These are phyloP conservation scores for Cebidichthys violaceus DNA, from an alignment of 2,113 vertebrate genomes.

Conservation along the genomic window DNA sequence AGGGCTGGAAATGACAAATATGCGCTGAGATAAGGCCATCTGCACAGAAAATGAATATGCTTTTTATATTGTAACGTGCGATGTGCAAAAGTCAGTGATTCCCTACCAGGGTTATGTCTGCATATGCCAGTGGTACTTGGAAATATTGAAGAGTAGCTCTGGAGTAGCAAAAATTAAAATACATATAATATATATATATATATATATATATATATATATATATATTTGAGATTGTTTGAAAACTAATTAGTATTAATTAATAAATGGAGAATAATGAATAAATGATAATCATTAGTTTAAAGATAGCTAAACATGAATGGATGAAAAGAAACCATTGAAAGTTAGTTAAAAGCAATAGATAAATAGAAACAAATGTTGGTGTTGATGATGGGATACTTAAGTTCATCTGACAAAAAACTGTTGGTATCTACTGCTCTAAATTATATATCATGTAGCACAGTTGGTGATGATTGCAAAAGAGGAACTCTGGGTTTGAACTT, in stretches of 20 bases:
- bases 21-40: constrained; percentile 6
- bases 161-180: no score
- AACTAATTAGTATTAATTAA: background rate
- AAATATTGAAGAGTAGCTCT: background rate
- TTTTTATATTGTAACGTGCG: background rate
- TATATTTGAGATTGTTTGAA: background rate
- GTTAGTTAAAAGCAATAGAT: background rate
- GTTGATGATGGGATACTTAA: background rate
- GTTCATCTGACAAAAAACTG: background rate
- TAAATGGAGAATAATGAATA: background rate
- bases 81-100: background rate
- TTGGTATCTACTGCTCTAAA: background rate
- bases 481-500: background rate
- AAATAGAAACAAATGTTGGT: background rate
- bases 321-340: background rate
- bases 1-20: background rate
- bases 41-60: background rate
- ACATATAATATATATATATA: no score
- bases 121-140: background rate
- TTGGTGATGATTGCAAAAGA: background rate
- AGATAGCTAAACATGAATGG: background rate
- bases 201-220: no score
- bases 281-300: no score
- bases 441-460: background rate
- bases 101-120: background rate